Evolutionary conservation across 2,888 invertebrate genomes (phyloP).

Genomic region (Hirudinaria manillensis): DNA sequence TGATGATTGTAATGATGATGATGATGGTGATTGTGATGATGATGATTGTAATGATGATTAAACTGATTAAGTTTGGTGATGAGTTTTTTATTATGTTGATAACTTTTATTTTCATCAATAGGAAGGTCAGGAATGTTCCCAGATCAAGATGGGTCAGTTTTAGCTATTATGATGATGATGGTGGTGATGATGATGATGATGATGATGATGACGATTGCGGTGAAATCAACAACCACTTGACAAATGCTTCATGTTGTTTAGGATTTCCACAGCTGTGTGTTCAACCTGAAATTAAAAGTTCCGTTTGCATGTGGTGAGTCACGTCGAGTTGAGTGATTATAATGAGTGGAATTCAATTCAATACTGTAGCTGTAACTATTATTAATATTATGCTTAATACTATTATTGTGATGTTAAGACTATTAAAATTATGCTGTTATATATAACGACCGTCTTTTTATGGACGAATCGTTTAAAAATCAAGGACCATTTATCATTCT

Average conservation of each 20-base stretch:
- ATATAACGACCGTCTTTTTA: no score
- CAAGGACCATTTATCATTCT: no score
- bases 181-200: not conserved
- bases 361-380: no score
- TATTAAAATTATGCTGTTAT: no score
- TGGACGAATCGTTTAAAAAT: no score
- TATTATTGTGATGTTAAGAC: no score
- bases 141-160: conserved; percentile 70
- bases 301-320: conserved; percentile 83
- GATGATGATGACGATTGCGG: not conserved
- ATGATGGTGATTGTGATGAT: not conserved
- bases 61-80: not conserved
- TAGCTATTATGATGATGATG: not conserved
- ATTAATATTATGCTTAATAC: no score
- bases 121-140: conserved; percentile 49
- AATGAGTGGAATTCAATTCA: not conserved
- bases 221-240: not conserved
- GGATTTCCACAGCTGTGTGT: conserved; percentile 72
- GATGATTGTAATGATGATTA: conserved; percentile 2
- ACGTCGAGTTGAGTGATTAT: not conserved
- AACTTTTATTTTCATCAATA: conserved; percentile 37
- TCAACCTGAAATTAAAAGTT: conserved; percentile 61
- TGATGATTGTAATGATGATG: not conserved
- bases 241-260: conserved; percentile 1
- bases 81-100: not conserved